phyloP scores from a whole-genome alignment of 2,888 invertebrate genomes.

The Muschampia plurimacula region DNA sequence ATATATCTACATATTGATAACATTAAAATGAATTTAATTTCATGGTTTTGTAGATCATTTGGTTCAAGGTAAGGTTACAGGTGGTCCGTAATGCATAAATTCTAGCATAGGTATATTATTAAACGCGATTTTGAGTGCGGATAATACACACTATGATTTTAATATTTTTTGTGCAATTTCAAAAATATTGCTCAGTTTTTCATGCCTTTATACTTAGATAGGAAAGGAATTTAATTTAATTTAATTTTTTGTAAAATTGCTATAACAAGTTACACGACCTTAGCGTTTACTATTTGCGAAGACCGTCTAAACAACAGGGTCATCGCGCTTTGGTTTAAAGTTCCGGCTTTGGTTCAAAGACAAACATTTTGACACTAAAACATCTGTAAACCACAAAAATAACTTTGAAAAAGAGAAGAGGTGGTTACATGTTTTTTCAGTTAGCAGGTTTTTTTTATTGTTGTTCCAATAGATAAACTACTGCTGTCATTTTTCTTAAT shows the following conservation, averaged over 20 bases:
- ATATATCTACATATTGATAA: no score
- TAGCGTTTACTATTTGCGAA: not conserved
- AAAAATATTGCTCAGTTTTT: not conserved
- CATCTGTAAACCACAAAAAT: not conserved
- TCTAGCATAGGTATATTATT: no score
- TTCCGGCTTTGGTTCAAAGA: conserved; percentile 3
- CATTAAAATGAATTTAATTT: no score
- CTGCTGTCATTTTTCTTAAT: no score
- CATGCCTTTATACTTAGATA: not conserved
- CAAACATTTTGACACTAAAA: not conserved
- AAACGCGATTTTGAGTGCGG: no score
- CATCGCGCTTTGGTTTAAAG: not conserved
- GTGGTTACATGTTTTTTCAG: not conserved
- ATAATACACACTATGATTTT: no score
- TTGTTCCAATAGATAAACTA: not conserved
- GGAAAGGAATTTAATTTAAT: not conserved
- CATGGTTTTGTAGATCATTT: no score
- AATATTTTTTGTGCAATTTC: not conserved
- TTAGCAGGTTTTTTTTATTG: not conserved
- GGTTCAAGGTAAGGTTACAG: no score
- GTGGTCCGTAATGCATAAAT: no score
- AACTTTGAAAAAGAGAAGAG: not conserved
- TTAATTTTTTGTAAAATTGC: not conserved
- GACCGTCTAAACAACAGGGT: not conserved
- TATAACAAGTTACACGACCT: not conserved